Evolutionary conservation across 2,888 invertebrate genomes (phyloP).

Genomic region (Meiosimyza platycephala): DNA sequence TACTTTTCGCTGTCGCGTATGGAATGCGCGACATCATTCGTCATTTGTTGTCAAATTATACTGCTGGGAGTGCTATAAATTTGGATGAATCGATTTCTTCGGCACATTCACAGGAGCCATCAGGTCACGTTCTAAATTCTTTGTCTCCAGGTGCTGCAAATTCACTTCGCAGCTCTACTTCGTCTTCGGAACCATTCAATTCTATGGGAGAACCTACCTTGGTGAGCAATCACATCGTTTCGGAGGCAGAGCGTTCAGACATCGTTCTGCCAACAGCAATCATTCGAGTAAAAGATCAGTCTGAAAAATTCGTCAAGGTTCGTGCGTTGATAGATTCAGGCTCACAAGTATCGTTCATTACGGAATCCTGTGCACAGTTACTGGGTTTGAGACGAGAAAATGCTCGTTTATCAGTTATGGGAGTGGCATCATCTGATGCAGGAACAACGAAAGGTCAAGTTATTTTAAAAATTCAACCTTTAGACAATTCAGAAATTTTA

Average conservation of each 20-base stretch:
- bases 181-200: too few species aligned
- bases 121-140: too few species aligned
- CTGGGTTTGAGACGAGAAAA: slow-evolving; percentile 5
- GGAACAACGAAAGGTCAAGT: slow-evolving; percentile 25
- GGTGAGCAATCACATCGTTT: slow-evolving; percentile 6
- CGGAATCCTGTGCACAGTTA: slow-evolving; percentile 21
- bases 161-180: too few species aligned
- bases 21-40: background rate
- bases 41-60: too few species aligned
- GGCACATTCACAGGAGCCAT: too few species aligned
- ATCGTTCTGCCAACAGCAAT: slow-evolving; percentile 4
- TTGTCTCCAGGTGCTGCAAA: background rate
- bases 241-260: background rate
- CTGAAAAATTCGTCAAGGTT: slow-evolving; percentile 9
- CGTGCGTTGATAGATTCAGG: slow-evolving; percentile 27
- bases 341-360: slow-evolving; percentile 30
- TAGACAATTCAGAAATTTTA: background rate
- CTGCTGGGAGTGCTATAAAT: too few species aligned
- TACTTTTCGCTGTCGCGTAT: slow-evolving; percentile 5
- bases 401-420: slow-evolving; percentile 15
- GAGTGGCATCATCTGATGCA: slow-evolving; percentile 15
- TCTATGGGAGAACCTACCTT: background rate
- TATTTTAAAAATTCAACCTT: background rate
- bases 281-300: slow-evolving; percentile 1
- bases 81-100: too few species aligned